phyloP scores from a whole-genome alignment of 2,113 vertebrate genomes.

The Arothron firmamentum region DNA sequence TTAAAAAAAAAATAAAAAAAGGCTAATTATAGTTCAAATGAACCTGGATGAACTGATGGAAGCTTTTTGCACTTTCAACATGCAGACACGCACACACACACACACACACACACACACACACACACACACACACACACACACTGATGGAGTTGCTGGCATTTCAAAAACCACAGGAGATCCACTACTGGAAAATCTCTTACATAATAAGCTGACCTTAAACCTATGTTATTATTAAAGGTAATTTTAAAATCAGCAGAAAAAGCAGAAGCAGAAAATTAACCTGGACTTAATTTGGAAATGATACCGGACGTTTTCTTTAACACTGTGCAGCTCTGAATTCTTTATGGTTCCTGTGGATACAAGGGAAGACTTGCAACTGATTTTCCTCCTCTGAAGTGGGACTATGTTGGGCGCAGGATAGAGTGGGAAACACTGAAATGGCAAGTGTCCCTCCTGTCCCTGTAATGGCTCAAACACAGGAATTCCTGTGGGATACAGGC shows the following conservation, averaged over 20 bases:
- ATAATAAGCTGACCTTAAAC: neutral
- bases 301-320: neutral
- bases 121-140: too few species aligned
- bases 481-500: conserved; percentile 68
- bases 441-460: conserved; percentile 40
- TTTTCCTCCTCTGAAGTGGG: neutral
- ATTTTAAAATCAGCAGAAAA: neutral
- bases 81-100: neutral
- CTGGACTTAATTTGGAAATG: neutral
- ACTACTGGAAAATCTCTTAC: conserved; percentile 30
- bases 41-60: neutral
- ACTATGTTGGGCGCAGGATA: conserved; percentile 8
- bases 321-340: neutral
- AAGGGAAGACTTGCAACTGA: neutral
- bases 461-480: conserved; percentile 64
- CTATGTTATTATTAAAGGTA: neutral
- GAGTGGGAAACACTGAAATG: conserved; percentile 37
- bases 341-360: neutral
- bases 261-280: too few species aligned
- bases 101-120: too few species aligned
- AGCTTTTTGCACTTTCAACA: neutral
- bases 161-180: conserved; percentile 13
- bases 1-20: too few species aligned
- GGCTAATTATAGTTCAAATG: neutral
- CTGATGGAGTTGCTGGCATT: conserved; percentile 4